Evolutionary conservation across 1,140 invertebrate genomes (phyloP), one percentile per base, ranked within the genome.

Genomic region (Meloidogyne exigua): DNA sequence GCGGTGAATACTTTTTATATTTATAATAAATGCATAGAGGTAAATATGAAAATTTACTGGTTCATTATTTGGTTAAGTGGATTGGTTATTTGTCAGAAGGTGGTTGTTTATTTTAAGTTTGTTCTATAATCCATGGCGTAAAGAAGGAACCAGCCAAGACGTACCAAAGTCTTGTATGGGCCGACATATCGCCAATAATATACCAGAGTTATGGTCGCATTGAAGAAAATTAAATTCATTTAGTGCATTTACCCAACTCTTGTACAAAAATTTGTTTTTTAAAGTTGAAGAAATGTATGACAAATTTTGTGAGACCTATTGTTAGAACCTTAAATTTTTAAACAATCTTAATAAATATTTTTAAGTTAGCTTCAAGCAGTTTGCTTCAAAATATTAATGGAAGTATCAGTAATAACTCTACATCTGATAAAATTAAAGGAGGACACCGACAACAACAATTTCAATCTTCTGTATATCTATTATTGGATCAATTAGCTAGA

Each of bases 1-100:
- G 96, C 96, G 3, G 72, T 73, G n/a, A n/a, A n/a, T n/a, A n/a
- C n/a, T n/a, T 18, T 32, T 68, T 42, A 3, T 42, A 25, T 32
- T 66, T 18, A 3, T 36, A 2, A 13, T 4, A 3, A 32, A 32
- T 32, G n/a, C n/a, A n/a, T n/a, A n/a, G n/a, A n/a, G n/a, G n/a
- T n/a, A n/a, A n/a, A n/a, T n/a, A n/a, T n/a, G n/a, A n/a, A n/a
- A n/a, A n/a, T n/a, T n/a, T n/a, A n/a, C n/a, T n/a, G n/a, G n/a
- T 32, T 36, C 9, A 36, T 3, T 25, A 0, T n/a, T 21, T 32
- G 39, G 66, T 32, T 68, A 36, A 10, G 66, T 36, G 39, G 66
- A 21, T 21, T 42, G 15, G 5, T 23, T 23, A 2, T 39, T 39
- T 39, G 36, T 39, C 10, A 7, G 7, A 7, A 32, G 7, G 7